Conservation (phyloP, 2,113 vertebrate genomes). For the Neotoma lepida region DNA sequence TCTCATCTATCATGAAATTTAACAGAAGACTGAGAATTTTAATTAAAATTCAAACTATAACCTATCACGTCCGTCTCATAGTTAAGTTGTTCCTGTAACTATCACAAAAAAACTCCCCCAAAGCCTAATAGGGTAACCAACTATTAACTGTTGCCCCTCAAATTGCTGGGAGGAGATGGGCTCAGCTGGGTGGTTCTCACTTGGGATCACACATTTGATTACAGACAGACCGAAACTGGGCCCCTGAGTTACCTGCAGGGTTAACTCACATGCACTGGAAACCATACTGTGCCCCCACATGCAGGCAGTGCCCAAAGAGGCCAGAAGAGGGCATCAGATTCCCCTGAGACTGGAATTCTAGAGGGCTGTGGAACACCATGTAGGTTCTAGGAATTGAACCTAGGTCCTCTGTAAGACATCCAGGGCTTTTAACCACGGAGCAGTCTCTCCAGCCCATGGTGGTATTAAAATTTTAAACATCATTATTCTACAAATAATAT, state of each 20-base stretch:
- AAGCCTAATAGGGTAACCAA: neutral
- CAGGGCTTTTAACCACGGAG: neutral
- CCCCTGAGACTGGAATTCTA: neutral
- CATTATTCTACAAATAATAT: constrained; percentile 35
- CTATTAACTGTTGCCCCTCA: neutral
- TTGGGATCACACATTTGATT: neutral
- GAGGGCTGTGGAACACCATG: no score
- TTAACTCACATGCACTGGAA: neutral
- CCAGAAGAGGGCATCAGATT: neutral
- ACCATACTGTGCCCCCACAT: neutral
- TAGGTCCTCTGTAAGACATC: neutral
- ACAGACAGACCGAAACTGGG: neutral
- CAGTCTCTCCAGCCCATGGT: neutral
- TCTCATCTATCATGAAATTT: constrained; percentile 43
- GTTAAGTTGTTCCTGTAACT: neutral
- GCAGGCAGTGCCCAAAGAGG: neutral
- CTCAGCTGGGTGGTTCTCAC: neutral
- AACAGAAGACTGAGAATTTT: constrained; percentile 27
- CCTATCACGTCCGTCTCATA: neutral
- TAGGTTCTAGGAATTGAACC: neutral
- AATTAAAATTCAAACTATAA: neutral
- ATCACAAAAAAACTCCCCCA: neutral
- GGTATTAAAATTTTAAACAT: neutral
- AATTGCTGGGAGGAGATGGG: neutral
- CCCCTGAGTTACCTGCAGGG: neutral